A percentile compares a stretch with the other conserved stretches of the same genome.
phyloP scores from a whole-genome alignment of 2,113 vertebrate genomes.

The Hystrix cristata region DNA sequence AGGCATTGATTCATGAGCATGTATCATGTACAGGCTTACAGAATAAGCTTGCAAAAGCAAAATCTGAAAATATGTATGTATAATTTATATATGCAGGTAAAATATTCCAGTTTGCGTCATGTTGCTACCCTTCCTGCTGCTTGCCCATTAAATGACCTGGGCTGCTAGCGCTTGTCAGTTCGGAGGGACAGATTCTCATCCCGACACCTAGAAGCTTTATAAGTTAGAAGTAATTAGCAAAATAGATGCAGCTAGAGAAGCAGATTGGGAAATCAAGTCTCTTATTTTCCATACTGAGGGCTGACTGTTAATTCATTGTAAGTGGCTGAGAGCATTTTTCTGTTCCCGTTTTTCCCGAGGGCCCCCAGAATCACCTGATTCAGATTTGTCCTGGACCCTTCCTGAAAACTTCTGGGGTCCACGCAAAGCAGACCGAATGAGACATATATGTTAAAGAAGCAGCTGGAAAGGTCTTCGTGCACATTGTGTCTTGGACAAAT shows the following conservation, averaged over 20 bases:
- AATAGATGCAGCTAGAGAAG: background rate
- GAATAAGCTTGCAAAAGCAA: background rate
- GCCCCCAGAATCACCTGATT: background rate
- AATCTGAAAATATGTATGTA: background rate
- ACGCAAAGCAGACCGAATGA: background rate
- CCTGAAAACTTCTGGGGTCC: background rate
- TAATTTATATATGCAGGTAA: background rate
- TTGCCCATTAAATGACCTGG: background rate
- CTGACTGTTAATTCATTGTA: background rate
- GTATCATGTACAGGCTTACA: background rate
- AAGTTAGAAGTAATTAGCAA: background rate
- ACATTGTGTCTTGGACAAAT: background rate
- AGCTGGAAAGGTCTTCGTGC: background rate
- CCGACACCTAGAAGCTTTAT: background rate
- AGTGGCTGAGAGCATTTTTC: background rate
- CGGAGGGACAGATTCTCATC: background rate
- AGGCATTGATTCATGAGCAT: background rate
- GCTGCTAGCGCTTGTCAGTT: background rate
- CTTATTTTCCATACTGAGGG: background rate
- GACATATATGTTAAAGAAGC: background rate
- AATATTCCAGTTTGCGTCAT: background rate
- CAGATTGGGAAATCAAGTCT: background rate
- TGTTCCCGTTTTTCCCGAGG: background rate
- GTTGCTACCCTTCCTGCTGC: background rate
- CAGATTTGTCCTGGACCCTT: background rate